These are phyloP conservation scores for Drosophila serrata DNA, from an alignment of 1,140 invertebrate species.

Conservation along the genomic window DNA sequence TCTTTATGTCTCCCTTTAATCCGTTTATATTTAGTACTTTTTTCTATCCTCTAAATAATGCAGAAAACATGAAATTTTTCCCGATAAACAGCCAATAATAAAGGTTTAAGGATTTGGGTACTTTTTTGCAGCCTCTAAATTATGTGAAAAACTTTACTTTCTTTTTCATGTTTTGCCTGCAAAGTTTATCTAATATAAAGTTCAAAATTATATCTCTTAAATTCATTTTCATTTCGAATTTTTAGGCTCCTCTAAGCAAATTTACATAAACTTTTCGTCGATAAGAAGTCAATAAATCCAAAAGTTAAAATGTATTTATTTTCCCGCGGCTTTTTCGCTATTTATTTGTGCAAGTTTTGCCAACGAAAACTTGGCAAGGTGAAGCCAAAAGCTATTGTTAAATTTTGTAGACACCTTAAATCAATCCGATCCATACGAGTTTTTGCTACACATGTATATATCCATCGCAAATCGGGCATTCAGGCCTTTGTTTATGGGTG, in stretches of 20 bases:
- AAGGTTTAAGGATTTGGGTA: too few relatives aligned
- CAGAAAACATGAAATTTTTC: constrained; percentile 20
- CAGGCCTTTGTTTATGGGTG: constrained; percentile 59
- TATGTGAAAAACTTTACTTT: background rate
- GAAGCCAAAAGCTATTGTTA: constrained; percentile 14
- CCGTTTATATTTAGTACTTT: background rate
- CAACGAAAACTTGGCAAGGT: constrained; percentile 45
- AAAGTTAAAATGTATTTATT: constrained; percentile 31
- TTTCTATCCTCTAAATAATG: constrained; percentile 3
- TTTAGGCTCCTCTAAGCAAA: background rate
- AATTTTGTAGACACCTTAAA: constrained; percentile 37
- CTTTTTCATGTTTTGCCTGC: background rate
- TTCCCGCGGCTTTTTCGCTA: constrained; percentile 21
- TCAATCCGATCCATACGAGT: constrained; percentile 27
- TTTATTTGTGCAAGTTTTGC: constrained; percentile 40
- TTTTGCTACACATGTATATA: constrained; percentile 11
- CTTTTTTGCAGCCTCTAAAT: background rate
- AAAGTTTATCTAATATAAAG: background rate
- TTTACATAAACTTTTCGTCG: constrained; percentile 35
- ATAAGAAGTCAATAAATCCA: constrained; percentile 44
- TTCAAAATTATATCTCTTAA: background rate
- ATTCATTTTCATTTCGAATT: background rate
- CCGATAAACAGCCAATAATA: constrained; percentile 28
- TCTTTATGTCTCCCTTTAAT: constrained; percentile 12
- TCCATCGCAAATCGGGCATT: constrained; percentile 15